Evolutionary conservation across 1,140 invertebrate genomes (phyloP), one percentile per base, ranked within the genome.

Genomic region (Lutraria rhynchaena): DNA sequence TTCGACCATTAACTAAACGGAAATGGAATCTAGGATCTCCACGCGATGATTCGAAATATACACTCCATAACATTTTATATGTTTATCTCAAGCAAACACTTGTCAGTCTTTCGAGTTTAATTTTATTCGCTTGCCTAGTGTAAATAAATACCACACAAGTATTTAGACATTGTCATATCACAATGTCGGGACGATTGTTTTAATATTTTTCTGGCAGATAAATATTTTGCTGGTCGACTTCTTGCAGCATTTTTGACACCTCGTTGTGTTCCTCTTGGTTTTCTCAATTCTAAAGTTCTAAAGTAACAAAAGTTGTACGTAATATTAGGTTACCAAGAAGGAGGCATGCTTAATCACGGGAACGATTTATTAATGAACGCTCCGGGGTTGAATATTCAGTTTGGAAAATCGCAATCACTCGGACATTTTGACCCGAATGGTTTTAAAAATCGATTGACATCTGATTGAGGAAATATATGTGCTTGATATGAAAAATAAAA

Each of bases 21-120:
- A 63, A 63, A 75, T 33, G 15, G 17, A 22, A 75, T 9, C 13
- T 17, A 24, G 55, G 24, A 61, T 55, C 29, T 44, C 73, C 55
- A 55, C 57, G 41, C 24, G 31, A 11, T 44, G 1, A 24, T 75
- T 75, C 33, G 44, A 61, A 29, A 22, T 33, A 35, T 13, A 0
- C 19, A 35, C 15, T 7, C 31, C 33, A 22, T 63, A 35, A 33
- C 31, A 33, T 37, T n/a, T 33, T 63, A 1, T 9, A 11, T 67
- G 49, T 67, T 67, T 67, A 41, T 67, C 63, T 67, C 5, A 3
- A 7, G 41, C 44, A 67, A 67, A 67, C 31, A 67, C 63, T 49
- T 46, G 63, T 67, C 44, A 49, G 1, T 67, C 31, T 41, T 63
- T 67, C 31, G 29, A 33, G 37, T 41, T 46, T 67, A 31, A 49